Evolutionary conservation across 2,797 vertebrate genomes (phyloP), one percentile per base, ranked within the genome.

Genomic region (Rallus crepitans): DNA sequence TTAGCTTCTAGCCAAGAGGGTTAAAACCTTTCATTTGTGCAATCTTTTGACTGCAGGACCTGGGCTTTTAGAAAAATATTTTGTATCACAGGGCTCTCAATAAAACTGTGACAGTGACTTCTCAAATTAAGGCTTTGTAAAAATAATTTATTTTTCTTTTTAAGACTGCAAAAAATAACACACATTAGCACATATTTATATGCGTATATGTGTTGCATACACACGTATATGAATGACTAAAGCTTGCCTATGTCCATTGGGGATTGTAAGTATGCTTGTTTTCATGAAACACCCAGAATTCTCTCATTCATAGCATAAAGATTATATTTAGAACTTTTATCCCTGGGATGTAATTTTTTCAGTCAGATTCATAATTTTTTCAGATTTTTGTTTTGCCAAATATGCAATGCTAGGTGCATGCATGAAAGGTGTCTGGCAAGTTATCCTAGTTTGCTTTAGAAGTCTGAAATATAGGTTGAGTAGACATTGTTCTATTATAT

Each of bases 401-500:
- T 81, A 73, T 6, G 17, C 37, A 57, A 19, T 55, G 33, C 3
- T 79, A 2, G 9, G 7, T 72, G 4, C 47, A 68, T n/a, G n/a
- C 35, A 30, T 18, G 2, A 84, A 81, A 91, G 16, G 19, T 68
- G 88, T 86, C 33, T 86, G 86, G 16, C 7, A 57, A 8, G 2
- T 73, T 88, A 77, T 79, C 55, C 35, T 47, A 39, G 23, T 40
- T 90, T 76, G 53, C 39, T 84, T 92, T 94, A 84, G 50, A 91
- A 92, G 56, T 70, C 50, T 82, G 85, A 93, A 92, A 94, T 86
- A 76, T 42, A 83, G 48, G 30, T 85, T 85, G 45, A 82, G 40
- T 73, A 83, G 63, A 55, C 53, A 75, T 84, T 93, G 71, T 86
- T 91, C 75, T 94, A 47, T 40, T 79, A 47, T 79, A 93, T 93